Evolutionary conservation across 2,888 invertebrate species (phyloP).

Genomic region (Dicranocentrus wangi): DNA sequence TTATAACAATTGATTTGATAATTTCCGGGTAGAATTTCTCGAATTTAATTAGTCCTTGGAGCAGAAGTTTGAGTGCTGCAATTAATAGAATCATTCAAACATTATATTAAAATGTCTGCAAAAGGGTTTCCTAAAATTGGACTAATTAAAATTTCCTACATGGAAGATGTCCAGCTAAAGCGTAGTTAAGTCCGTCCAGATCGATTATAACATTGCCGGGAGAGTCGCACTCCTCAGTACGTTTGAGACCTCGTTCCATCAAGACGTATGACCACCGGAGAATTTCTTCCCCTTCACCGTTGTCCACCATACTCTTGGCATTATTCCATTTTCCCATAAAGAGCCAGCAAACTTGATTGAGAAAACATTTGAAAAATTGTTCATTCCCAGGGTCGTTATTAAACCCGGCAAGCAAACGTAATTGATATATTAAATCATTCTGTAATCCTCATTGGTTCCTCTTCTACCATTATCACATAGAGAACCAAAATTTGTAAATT

Average conservation of each 20-base stretch:
- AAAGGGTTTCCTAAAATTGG: neutral
- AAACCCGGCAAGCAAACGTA: too few species aligned
- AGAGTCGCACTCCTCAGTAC: neutral
- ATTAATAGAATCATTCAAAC: neutral
- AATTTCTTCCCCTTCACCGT: neutral
- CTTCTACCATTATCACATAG: too few species aligned
- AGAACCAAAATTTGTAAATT: too few species aligned
- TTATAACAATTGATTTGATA: constrained; percentile 6
- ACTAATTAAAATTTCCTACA: neutral
- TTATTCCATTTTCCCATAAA: constrained; percentile 16
- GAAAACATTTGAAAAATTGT: too few species aligned
- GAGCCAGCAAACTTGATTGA: neutral
- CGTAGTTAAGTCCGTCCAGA: constrained; percentile 18
- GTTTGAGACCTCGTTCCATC: constrained; percentile 4
- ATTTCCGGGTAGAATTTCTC: constrained; percentile 24
- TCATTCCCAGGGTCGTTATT: too few species aligned
- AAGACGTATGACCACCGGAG: neutral
- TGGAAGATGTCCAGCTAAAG: constrained; percentile 7
- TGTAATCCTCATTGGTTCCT: too few species aligned
- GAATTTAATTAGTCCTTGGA: neutral
- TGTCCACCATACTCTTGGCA: neutral
- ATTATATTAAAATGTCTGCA: neutral
- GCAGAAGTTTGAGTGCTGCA: constrained; percentile 17
- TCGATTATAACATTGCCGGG: neutral
- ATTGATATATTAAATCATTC: too few species aligned